Conservation (phyloP, 2,113 vertebrate genomes). For the Terrapene triunguis region DNA sequence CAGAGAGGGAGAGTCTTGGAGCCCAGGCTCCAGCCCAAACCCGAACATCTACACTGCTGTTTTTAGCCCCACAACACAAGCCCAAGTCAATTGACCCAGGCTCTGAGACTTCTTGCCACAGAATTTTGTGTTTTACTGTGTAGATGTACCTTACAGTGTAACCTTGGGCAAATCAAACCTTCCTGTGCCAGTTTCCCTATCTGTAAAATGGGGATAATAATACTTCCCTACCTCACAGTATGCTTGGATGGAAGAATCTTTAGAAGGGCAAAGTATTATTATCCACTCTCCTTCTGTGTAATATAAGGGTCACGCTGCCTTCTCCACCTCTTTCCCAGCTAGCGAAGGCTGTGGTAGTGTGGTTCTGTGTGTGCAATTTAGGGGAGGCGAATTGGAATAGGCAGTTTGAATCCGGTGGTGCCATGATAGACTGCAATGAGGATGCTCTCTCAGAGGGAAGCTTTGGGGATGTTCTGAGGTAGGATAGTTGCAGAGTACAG, state of each 20-base stretch:
- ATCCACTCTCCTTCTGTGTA: background rate
- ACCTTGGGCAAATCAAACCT: background rate
- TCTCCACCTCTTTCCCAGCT: background rate
- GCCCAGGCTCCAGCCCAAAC: no score
- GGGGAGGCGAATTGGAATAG: background rate
- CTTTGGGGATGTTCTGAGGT: background rate
- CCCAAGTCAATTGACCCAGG: background rate
- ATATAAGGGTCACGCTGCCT: slow-evolving; percentile 36
- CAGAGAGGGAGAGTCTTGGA: no score
- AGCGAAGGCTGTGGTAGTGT: background rate
- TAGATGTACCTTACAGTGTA: background rate
- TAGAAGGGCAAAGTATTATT: background rate
- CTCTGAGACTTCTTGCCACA: background rate
- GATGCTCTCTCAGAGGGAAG: slow-evolving; percentile 12
- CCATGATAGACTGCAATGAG: fast-evolving
- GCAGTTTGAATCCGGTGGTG: background rate
- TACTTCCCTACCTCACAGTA: background rate
- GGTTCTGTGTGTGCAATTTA: background rate
- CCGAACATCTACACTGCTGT: no score
- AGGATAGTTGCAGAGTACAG: background rate
- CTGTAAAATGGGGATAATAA: background rate
- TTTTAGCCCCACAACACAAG: no score
- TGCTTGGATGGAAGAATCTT: background rate
- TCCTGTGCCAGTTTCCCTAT: background rate
- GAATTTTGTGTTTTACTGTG: background rate